A percentile compares a stretch with the other conserved stretches of the same genome.
Conservation (phyloP, 2,797 vertebrate genomes). For the Molossus molossus region DNA sequence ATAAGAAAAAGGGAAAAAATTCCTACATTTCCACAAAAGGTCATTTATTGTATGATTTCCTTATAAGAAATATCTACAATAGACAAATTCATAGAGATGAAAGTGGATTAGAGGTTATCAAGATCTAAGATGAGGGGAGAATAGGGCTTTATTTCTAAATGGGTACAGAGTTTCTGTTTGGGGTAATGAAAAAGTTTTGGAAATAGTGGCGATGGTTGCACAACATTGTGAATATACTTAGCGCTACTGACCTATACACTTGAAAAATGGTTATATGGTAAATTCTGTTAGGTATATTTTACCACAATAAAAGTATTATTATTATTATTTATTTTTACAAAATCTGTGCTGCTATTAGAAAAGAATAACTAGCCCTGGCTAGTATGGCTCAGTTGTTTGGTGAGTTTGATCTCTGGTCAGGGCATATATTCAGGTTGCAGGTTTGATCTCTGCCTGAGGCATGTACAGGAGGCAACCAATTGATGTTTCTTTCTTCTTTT, state of each 20-base stretch:
- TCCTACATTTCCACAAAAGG: neutral
- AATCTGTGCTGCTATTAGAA: neutral
- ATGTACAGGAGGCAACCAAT: too few relatives aligned
- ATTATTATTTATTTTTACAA: neutral
- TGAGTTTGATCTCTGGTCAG: too few relatives aligned
- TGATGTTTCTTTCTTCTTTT: too few relatives aligned
- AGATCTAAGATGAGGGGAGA: neutral
- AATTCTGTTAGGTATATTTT: neutral
- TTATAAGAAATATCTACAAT: neutral
- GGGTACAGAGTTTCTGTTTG: constrained; percentile 30
- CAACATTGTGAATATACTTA: neutral
- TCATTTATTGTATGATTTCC: constrained; percentile 5
- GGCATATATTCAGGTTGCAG: too few relatives aligned
- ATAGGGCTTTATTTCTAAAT: neutral
- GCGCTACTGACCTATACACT: neutral
- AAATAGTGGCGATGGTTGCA: neutral
- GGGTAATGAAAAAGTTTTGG: neutral
- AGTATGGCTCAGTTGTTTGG: too few relatives aligned
- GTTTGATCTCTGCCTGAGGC: too few relatives aligned
- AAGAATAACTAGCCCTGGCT: neutral
- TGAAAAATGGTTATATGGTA: constrained; percentile 2
- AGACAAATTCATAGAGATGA: constrained; percentile 12
- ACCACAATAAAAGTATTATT: neutral
- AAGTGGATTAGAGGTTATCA: neutral
- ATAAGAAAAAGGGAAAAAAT: neutral